These are phyloP conservation scores for Crotalus viridis DNA, from an alignment of 2,113 vertebrate species.

Conservation along the genomic window DNA sequence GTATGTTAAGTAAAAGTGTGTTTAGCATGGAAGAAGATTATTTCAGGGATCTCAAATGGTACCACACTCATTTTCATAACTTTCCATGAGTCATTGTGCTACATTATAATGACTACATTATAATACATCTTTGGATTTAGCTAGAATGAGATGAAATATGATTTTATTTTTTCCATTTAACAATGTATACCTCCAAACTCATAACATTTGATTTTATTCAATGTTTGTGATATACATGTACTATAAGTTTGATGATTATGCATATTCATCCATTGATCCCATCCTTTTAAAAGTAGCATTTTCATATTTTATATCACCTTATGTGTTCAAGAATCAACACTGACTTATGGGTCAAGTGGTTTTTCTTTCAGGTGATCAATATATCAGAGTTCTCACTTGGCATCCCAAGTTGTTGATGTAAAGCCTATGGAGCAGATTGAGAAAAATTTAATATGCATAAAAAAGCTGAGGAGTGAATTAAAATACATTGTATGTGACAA, in stretches of 20 bases:
- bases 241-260: neutral
- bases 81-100: neutral
- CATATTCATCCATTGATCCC: neutral
- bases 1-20: constrained; percentile 45
- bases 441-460: neutral
- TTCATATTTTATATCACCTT: neutral
- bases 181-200: neutral
- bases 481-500: neutral
- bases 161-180: neutral
- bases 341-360: neutral
- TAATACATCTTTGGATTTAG: neutral
- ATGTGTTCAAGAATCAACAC: neutral
- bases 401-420: neutral
- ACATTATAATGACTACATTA: neutral
- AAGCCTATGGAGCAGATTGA: neutral
- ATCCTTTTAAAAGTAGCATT: neutral
- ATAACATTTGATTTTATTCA: neutral
- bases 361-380: neutral
- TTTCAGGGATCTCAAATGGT: constrained; percentile 36
- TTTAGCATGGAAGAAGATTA: constrained; percentile 41
- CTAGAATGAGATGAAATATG: neutral
- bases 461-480: neutral
- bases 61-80: neutral
- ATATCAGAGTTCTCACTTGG: neutral
- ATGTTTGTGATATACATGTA: neutral